phyloP scores from a whole-genome alignment of 2,113 vertebrate genomes.

The Myrmecobius fasciatus region DNA sequence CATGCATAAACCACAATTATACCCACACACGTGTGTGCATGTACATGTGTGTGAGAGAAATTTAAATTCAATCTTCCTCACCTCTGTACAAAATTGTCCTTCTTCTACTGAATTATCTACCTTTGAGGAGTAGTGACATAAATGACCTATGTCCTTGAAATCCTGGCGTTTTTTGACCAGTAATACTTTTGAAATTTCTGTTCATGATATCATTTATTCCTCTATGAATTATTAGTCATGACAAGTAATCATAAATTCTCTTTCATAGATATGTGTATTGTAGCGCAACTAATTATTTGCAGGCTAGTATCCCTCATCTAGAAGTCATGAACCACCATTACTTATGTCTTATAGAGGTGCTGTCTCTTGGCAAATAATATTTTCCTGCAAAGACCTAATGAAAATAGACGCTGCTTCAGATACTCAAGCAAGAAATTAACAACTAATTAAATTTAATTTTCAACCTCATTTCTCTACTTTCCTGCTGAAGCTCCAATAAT shows the following conservation, averaged over 20 bases:
- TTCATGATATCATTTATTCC: neutral
- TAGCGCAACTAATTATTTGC: neutral
- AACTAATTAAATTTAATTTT: neutral
- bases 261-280: neutral
- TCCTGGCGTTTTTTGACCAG: neutral
- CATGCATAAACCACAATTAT: neutral
- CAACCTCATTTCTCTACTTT: neutral
- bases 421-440: neutral
- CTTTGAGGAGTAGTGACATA: neutral
- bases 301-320: neutral
- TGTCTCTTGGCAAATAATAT: neutral
- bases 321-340: neutral
- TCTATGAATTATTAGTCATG: neutral
- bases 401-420: neutral
- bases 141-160: neutral
- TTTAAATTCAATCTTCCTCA: neutral
- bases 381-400: neutral
- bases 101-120: neutral
- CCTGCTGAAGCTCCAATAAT: neutral
- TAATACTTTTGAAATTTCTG: neutral
- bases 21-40: neutral
- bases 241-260: neutral
- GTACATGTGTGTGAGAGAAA: neutral
- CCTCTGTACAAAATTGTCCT: neutral
- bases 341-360: neutral